A percentile compares a stretch with the other conserved stretches of the same genome.
These are phyloP conservation scores for Exaiptasia diaphana DNA, from an alignment of 64 coral and sea anemone species.

Conservation along the genomic window DNA sequence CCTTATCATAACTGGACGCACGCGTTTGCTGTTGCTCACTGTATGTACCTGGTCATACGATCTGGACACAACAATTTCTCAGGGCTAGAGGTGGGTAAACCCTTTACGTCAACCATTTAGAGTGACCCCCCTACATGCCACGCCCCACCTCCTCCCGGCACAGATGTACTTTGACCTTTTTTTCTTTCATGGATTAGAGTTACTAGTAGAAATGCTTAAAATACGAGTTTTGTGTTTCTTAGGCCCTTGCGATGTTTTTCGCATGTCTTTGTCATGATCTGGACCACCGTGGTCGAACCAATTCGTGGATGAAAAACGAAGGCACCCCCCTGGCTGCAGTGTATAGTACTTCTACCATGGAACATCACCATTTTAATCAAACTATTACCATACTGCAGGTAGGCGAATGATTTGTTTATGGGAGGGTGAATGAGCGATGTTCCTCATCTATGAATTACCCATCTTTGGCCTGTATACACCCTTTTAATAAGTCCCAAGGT, in stretches of 20 bases:
- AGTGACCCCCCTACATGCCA: too few relatives aligned
- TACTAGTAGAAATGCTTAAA: too few relatives aligned
- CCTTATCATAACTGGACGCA: conserved; percentile 99
- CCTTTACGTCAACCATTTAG: not conserved
- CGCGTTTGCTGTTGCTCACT: conserved; percentile 94
- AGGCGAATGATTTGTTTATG: not conserved
- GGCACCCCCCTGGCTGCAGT: conserved; percentile 89
- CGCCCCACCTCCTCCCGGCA: too few relatives aligned
- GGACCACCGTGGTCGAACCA: conserved; percentile 94
- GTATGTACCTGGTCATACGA: conserved; percentile 95
- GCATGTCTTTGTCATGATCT: conserved; percentile 93
- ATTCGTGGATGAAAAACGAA: conserved; percentile 99
- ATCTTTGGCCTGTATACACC: too few relatives aligned
- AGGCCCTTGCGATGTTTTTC: conserved; percentile 92
- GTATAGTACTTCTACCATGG: conserved; percentile 94
- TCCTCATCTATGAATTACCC: too few relatives aligned
- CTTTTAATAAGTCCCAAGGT: too few relatives aligned
- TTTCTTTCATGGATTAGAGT: not conserved
- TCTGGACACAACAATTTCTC: conserved; percentile 77
- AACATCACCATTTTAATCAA: conserved; percentile 98
- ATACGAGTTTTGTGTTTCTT: too few relatives aligned
- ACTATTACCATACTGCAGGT: conserved; percentile 98
- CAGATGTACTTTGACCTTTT: not conserved
- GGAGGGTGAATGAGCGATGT: not conserved
- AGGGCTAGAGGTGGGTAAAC: conserved; percentile 71